phyloP scores from a whole-genome alignment of 2,113 vertebrate genomes.

The Morone saxatilis region DNA sequence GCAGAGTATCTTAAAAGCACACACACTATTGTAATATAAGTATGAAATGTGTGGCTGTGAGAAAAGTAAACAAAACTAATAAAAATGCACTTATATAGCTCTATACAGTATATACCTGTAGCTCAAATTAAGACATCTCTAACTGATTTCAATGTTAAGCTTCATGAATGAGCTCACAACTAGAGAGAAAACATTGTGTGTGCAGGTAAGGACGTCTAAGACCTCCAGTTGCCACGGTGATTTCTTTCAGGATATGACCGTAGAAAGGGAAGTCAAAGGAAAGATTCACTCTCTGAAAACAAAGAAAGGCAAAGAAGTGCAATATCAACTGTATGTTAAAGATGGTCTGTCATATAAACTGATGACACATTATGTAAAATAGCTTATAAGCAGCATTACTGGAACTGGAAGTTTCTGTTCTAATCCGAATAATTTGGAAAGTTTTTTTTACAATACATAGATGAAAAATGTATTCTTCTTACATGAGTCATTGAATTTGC shows the following conservation, averaged over 20 bases:
- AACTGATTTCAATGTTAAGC: too few species aligned
- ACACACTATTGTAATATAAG: not conserved
- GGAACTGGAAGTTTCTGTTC: not conserved
- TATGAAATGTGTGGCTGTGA: not conserved
- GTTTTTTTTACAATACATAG: not conserved
- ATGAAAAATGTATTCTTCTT: not conserved
- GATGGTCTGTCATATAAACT: not conserved
- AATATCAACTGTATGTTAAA: not conserved
- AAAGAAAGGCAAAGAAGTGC: not conserved
- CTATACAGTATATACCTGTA: not conserved
- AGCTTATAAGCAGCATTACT: not conserved
- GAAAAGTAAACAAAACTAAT: not conserved
- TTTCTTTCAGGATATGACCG: slow-evolving; percentile 93
- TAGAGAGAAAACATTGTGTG: not conserved
- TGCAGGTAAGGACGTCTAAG: slow-evolving; percentile 70
- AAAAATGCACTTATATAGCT: not conserved
- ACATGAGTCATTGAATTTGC: not conserved
- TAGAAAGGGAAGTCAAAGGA: slow-evolving; percentile 98
- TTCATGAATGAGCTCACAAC: not conserved
- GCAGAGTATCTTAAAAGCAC: too few species aligned
- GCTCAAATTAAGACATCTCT: not conserved
- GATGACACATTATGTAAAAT: not conserved
- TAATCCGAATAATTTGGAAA: not conserved
- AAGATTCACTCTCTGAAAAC: slow-evolving; percentile 93
- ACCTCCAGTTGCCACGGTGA: slow-evolving; percentile 96